Evolutionary conservation across 2,888 invertebrate genomes (phyloP).

Genomic region (Barypeithes pellucidus): DNA sequence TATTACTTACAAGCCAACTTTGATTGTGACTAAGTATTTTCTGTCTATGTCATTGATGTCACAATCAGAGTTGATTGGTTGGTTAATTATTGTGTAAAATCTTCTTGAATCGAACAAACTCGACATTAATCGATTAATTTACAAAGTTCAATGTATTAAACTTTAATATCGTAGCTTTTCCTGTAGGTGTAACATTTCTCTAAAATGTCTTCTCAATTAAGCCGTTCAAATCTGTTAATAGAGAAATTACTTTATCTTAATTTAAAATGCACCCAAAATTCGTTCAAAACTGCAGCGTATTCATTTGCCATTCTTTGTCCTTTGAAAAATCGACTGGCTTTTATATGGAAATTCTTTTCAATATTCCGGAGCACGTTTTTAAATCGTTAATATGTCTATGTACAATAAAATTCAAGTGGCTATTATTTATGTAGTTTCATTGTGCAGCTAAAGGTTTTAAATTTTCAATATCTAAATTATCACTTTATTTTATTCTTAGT

Average conservation of each 20-base stretch:
- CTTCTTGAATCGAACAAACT: no score
- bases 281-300: conserved; percentile 1
- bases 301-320: conserved; percentile 1
- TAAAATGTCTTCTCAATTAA: background rate
- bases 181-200: no score
- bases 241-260: background rate
- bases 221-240: background rate
- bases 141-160: no score
- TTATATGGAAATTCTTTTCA: conserved; percentile 14
- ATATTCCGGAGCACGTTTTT: conserved; percentile 6
- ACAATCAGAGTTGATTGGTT: no score
- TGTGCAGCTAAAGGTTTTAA: background rate
- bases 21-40: no score
- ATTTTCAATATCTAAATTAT: background rate
- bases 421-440: background rate
- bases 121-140: no score
- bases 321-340: conserved; percentile 3
- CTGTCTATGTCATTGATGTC: no score
- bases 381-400: background rate
- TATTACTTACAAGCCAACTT: no score
- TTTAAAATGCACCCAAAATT: background rate
- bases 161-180: no score
- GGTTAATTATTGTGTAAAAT: no score
- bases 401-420: no score
- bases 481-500: no score